Evolutionary conservation across 1,140 invertebrate species (phyloP), one percentile per base, ranked within the genome.

Genomic region (Papilio aristodemus): DNA sequence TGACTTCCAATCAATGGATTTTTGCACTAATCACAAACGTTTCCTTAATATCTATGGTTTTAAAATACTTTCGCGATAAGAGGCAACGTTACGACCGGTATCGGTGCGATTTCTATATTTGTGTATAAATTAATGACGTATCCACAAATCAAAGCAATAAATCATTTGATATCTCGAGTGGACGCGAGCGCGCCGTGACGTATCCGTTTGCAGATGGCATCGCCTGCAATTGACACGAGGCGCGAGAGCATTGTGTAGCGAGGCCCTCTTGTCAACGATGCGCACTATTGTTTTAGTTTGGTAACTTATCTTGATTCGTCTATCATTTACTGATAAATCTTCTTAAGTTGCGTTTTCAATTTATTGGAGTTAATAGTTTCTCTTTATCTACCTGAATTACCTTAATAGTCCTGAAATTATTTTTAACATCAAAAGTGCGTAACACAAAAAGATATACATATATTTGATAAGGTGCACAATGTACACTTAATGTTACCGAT

Each of bases 151-250:
- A 73, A 71, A 68, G 71, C 71, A 76, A 84, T 87, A 86, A 80
- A 87, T 84, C 84, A 85, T 80, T 73, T 78, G 79, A 86, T 86
- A 87, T 86, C 83, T 81, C 66, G 71, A 78, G 74, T 76, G 76
- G 73, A 74, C 78, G 73, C 77, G 69, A 74, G 72, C 67, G 71
- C 64, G 66, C 69, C 75, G 77, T 84, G 79, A 82, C 73, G 80
- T 82, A 74, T 86, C 81, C 75, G 74, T 85, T 88, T 89, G 81
- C 85, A 69, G 70, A 82, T 82, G 58, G 67, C 71, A 86, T 86
- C 79, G 81, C 71, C 63, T 79, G 71, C 79, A 81, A 86, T 88
- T 87, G 71, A 81, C 84, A 85, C 84, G 54, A n/a, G 25, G 5
- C 14, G 43, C 27, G 6, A 2, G 27, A 32, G 27, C 27, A 3